Evolutionary conservation across 2,113 vertebrate genomes (phyloP), one percentile per base, ranked within the genome.

Genomic region (Marcusenius ussheri): DNA sequence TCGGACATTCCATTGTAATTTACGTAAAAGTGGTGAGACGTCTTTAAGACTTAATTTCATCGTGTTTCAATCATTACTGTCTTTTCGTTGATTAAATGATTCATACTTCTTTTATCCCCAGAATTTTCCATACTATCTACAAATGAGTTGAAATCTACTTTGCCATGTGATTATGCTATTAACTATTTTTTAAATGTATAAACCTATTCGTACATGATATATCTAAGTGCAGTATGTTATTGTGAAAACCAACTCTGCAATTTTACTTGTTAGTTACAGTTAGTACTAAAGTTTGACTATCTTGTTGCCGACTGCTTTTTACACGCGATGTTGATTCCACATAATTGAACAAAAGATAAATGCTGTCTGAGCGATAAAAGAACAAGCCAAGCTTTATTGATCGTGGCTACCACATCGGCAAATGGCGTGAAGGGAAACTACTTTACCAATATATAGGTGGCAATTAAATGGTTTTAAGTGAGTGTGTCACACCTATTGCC

Each of bases 361-460:
- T 84, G 91, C 90, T 91, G 91, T 87, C 90, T 87, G 47, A 17
- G 88, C 49, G 50, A 91, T 92, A 92, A 94, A 94, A 94, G 92
- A 88, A 42, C 91, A 49, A 74, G 83, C 93, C 93, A 93, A 93
- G 93, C 94, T 92, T 89, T 5, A 49, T 91, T 92, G 90, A 94
- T 93, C 93, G 93, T 91, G 91, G 89, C 91, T 89, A 90, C 90
- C 90, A 91, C 92, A 93, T 93, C 92, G 93, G 90, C 91, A 93
- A 91, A 92, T 93, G 94, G 94, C 94, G 93, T 94, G 93, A 93
- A 91, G 92, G 90, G 86, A 90, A 90, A 92, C 90, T 88, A 46
- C 88, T 83, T 89, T 84, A 80, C 84, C 56, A 47, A 91, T 90
- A 91, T 49, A 89, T 70, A n/a, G 89, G 80, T 83, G 90, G 89